Evolutionary conservation across 1,140 invertebrate genomes (phyloP).

Genomic region (Tribolium madens): DNA sequence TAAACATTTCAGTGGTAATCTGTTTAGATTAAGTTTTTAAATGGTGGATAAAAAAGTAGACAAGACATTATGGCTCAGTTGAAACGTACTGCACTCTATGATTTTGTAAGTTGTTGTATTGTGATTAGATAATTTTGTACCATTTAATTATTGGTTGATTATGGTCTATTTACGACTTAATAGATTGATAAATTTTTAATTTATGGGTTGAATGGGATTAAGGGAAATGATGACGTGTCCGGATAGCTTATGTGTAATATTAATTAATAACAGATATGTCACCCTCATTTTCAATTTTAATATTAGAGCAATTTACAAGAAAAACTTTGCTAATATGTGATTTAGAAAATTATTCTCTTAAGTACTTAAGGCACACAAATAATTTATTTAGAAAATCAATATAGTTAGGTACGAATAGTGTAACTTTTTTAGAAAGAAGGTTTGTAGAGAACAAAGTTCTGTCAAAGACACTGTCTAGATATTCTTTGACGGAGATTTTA

Average conservation of each 20-base stretch:
- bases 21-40: not conserved
- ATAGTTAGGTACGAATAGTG: too few species aligned
- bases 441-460: too few species aligned
- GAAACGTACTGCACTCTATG: not conserved
- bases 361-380: too few species aligned
- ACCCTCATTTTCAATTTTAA: too few species aligned
- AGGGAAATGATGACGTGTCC: not conserved
- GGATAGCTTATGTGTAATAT: not conserved
- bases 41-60: not conserved
- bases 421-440: too few species aligned
- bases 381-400: too few species aligned
- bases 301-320: too few species aligned
- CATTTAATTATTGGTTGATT: not conserved
- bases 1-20: not conserved
- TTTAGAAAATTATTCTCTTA: too few species aligned
- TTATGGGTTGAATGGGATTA: not conserved
- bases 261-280: not conserved
- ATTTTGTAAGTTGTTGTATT: conserved; percentile 5
- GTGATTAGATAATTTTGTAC: conserved; percentile 3
- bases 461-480: too few species aligned
- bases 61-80: conserved; percentile 5
- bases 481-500: too few species aligned
- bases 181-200: conserved; percentile 25
- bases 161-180: not conserved
- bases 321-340: too few species aligned